phyloP scores from a whole-genome alignment of 1,140 invertebrate genomes.

The Apis dorsata region DNA sequence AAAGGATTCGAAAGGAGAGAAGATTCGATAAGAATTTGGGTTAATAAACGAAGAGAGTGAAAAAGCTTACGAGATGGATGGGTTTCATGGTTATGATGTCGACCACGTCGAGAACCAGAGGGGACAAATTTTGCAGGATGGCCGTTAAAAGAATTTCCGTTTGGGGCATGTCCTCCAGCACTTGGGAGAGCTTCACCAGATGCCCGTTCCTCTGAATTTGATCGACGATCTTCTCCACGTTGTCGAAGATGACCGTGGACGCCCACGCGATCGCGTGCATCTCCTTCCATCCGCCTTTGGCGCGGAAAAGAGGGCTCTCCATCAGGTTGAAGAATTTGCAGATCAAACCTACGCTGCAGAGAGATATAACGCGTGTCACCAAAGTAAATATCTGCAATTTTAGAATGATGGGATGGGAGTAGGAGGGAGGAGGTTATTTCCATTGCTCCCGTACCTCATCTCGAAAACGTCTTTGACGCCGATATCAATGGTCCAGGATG shows the following conservation, averaged over 20 bases:
- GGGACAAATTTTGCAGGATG: slow-evolving; percentile 66
- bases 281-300: slow-evolving; percentile 61
- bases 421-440: neutral
- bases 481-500: slow-evolving; percentile 64
- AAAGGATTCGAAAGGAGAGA: too few relatives aligned
- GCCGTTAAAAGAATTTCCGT: slow-evolving; percentile 66
- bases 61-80: slow-evolving; percentile 61
- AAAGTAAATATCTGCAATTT: slow-evolving; percentile 22
- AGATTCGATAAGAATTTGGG: too few relatives aligned
- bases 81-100: slow-evolving; percentile 70
- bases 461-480: slow-evolving; percentile 62
- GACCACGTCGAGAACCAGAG: slow-evolving; percentile 66
- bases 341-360: slow-evolving; percentile 74
- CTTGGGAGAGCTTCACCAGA: slow-evolving; percentile 48
- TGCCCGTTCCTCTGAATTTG: slow-evolving; percentile 65
- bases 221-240: slow-evolving; percentile 69
- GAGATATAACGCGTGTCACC: slow-evolving; percentile 56
- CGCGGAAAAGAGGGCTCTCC: slow-evolving; percentile 70
- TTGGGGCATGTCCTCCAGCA: slow-evolving; percentile 67
- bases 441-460: slow-evolving; percentile 67
- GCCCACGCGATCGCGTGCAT: slow-evolving; percentile 69
- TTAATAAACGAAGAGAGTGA: too few relatives aligned
- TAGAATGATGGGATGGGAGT: neutral
- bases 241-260: slow-evolving; percentile 65
- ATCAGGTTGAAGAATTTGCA: slow-evolving; percentile 72